Conservation (phyloP, 53 echinoderm and acorn worm genomes). For the Patiria pectinifera region DNA sequence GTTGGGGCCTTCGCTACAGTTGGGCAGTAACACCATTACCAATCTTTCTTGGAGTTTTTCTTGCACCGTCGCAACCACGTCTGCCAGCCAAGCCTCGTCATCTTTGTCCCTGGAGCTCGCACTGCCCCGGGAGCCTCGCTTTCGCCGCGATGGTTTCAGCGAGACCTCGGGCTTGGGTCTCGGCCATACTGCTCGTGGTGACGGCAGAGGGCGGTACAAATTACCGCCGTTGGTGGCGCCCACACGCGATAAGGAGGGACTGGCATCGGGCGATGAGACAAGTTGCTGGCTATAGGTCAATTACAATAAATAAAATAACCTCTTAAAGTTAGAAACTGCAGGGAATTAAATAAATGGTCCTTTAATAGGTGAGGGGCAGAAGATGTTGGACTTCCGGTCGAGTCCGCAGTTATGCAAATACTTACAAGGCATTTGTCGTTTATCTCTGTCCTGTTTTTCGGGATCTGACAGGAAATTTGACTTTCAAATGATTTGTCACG, state of each 20-base stretch:
- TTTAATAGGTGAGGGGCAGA: too few species aligned
- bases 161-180: slow-evolving; percentile 16
- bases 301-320: too few species aligned
- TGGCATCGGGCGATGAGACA: background rate
- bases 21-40: background rate
- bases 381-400: too few species aligned
- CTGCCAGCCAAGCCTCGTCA: slow-evolving; percentile 45
- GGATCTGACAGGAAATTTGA: too few species aligned
- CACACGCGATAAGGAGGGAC: background rate
- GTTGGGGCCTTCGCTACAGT: background rate
- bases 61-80: slow-evolving; percentile 9
- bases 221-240: background rate
- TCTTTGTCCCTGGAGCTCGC: slow-evolving; percentile 1
- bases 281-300: background rate
- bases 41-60: slow-evolving; percentile 2
- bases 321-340: background rate
- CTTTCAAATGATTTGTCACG: too few species aligned
- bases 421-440: too few species aligned
- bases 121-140: slow-evolving; percentile 30
- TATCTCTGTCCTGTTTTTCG: too few species aligned
- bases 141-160: background rate
- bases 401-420: too few species aligned
- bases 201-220: background rate
- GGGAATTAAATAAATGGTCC: background rate
- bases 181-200: background rate